Evolutionary conservation across 1,140 invertebrate genomes (phyloP).

Genomic region (Augochlora pura): DNA sequence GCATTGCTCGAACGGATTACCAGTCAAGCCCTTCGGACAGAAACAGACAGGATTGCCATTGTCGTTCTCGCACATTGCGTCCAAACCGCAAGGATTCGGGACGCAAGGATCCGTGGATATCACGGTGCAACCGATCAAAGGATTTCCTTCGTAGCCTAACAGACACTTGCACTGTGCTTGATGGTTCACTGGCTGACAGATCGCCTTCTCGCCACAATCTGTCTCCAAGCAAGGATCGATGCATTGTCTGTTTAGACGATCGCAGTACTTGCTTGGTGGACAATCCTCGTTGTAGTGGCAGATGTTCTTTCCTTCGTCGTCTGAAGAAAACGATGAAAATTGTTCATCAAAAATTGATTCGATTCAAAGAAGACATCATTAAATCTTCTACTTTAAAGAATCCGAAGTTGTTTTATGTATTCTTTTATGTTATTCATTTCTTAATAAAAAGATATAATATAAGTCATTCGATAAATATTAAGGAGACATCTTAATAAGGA

Average conservation of each 20-base stretch:
- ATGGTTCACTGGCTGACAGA: conserved; percentile 89
- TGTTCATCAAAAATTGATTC: neutral
- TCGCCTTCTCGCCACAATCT: conserved; percentile 91
- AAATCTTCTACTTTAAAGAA: too few relatives aligned
- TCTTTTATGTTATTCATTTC: too few relatives aligned
- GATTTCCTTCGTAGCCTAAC: conserved; percentile 88
- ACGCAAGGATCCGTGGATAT: conserved; percentile 86
- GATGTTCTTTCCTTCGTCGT: conserved; percentile 84
- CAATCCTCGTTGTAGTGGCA: conserved; percentile 96
- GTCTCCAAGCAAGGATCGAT: conserved; percentile 91
- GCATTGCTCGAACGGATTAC: conserved; percentile 95
- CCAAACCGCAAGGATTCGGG: conserved; percentile 91
- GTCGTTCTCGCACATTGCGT: conserved; percentile 91
- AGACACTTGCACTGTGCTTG: conserved; percentile 89
- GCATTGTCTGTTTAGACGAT: conserved; percentile 89
- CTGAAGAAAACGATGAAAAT: conserved; percentile 74
- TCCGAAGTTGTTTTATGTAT: too few relatives aligned
- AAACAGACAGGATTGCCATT: conserved; percentile 93
- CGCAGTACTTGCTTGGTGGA: conserved; percentile 89
- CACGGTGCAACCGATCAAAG: conserved; percentile 86
- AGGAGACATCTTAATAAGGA: neutral
- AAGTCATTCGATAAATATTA: too few relatives aligned
- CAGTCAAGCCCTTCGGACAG: conserved; percentile 93
- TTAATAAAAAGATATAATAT: too few relatives aligned
- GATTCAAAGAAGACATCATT: too few relatives aligned